phyloP scores from a whole-genome alignment of 2,888 invertebrate species.

The Dicyrtoma fusca region DNA sequence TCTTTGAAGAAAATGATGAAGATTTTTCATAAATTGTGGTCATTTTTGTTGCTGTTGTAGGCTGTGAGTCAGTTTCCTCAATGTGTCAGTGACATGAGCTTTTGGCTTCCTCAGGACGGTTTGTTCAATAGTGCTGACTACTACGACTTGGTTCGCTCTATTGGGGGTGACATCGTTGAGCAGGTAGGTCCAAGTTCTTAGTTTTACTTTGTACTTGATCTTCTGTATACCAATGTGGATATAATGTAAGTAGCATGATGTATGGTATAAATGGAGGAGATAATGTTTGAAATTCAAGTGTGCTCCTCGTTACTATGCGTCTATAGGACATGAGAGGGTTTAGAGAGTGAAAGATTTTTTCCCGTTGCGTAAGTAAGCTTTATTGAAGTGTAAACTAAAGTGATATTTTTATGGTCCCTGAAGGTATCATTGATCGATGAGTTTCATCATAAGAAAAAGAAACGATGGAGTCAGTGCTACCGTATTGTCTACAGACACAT shows the following conservation, averaged over 20 bases:
- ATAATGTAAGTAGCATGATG: too few relatives aligned
- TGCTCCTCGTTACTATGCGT: too few relatives aligned
- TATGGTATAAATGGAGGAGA: too few relatives aligned
- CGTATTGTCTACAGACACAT: constrained; percentile 90
- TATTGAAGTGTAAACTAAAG: constrained; percentile 33
- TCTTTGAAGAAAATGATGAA: too few relatives aligned
- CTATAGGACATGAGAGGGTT: too few relatives aligned
- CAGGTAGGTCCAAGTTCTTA: constrained; percentile 66
- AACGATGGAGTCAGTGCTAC: constrained; percentile 84
- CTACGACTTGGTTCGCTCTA: constrained; percentile 86
- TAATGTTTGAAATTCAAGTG: too few relatives aligned
- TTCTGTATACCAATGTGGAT: too few relatives aligned
- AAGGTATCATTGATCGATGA: constrained; percentile 81
- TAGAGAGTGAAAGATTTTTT: too few relatives aligned
- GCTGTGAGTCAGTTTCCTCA: constrained; percentile 83
- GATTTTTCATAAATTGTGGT: too few relatives aligned
- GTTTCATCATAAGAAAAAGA: constrained; percentile 81
- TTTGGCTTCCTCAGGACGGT: constrained; percentile 82
- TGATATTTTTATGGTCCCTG: constrained; percentile 48
- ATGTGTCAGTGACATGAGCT: constrained; percentile 89
- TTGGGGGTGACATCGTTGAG: constrained; percentile 93
- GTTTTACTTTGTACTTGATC: too few relatives aligned
- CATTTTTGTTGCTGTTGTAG: constrained; percentile 58
- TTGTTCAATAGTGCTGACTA: constrained; percentile 63
- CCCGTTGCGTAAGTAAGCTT: constrained; percentile 17